A percentile compares a stretch with the other conserved stretches of the same genome.
Conservation (phyloP, 2,888 invertebrate species). For the Eurois occulta region DNA sequence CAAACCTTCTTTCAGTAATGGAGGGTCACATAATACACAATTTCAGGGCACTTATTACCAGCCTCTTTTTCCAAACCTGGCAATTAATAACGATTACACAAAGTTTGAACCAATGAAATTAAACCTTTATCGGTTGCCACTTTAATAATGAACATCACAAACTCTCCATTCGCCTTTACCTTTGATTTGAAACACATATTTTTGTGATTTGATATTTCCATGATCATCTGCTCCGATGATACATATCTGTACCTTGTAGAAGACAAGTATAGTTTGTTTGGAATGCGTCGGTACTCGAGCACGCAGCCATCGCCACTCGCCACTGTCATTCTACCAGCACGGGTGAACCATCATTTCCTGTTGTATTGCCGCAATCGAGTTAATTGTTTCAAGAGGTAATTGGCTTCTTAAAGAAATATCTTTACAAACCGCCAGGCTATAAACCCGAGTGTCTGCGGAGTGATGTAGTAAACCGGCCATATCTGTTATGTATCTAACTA, state of each 20-base stretch:
- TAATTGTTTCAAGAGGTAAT: conserved; percentile 69
- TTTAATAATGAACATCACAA: background rate
- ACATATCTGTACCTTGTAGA: conserved; percentile 19
- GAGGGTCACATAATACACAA: background rate
- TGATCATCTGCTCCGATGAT: background rate
- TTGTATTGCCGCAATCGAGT: conserved; percentile 66
- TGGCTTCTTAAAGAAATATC: conserved; percentile 64
- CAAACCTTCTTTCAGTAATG: background rate
- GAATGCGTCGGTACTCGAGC: conserved; percentile 43
- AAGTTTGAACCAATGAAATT: background rate
- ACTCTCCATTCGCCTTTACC: background rate
- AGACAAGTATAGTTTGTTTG: conserved; percentile 28
- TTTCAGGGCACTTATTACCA: background rate
- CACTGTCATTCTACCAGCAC: conserved; percentile 54
- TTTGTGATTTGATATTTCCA: background rate
- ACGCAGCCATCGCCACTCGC: conserved; percentile 37
- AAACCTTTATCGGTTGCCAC: background rate
- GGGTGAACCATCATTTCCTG: conserved; percentile 65
- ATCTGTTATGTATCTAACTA: conserved; percentile 51
- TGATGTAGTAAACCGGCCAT: conserved; percentile 36
- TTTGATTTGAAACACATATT: conserved; percentile 8
- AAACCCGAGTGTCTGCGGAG: conserved; percentile 40
- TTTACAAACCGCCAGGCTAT: conserved; percentile 51
- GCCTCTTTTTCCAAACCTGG: background rate
- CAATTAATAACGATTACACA: background rate